Evolutionary conservation across 2,113 vertebrate species (phyloP), one percentile per base, ranked within the genome.

Genomic region (Chroicocephalus ridibundus): DNA sequence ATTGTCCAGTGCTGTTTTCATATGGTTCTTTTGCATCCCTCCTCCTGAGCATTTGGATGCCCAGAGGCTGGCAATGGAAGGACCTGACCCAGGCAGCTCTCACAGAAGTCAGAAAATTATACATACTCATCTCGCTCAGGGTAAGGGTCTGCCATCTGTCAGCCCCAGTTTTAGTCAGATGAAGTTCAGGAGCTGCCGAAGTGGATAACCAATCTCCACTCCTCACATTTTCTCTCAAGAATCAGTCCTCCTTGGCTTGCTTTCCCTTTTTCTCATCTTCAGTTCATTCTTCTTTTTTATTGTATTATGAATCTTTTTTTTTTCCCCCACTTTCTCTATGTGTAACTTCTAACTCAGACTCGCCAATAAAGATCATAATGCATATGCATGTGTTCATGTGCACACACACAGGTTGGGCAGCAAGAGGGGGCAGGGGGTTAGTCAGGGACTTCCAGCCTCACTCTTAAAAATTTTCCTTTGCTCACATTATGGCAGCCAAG

Each of bases 341-440:
- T 21, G 0, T 34, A 26, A 29, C 20, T 55, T 77, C 19, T 44
- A 49, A 49, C 18, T 86, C 44, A 44, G 24, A 27, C 34, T 86
- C 25, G 26, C 10, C 15, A 32, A 10, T 34, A n/a, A 22, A n/a
- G 51, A 40, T n/a, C 31, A 47, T 32, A 24, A 18, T 15, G 16
- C 17, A 29, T 21, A 42, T 34, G 6, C 6, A 5, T 22, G 4
- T 49, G 34, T 49, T 81, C 4, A 1, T 1, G 0, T 62, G 34
- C 27, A 32, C 0, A 0, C 10, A 62, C 21, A 58, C 29, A 79
- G 68, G 40, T 34, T 6, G 21, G 27, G 36, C 4, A 75, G 52
- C 22, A 60, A 60, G 65, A 42, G 7, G 1, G 0, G 17, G 12
- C 3, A 19, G 19, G 31, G 6, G 5, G 3, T 54, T 75, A 71